Evolutionary conservation across 2,113 vertebrate genomes (phyloP), one percentile per base, ranked within the genome.

Genomic region (Calidris pygmaea): DNA sequence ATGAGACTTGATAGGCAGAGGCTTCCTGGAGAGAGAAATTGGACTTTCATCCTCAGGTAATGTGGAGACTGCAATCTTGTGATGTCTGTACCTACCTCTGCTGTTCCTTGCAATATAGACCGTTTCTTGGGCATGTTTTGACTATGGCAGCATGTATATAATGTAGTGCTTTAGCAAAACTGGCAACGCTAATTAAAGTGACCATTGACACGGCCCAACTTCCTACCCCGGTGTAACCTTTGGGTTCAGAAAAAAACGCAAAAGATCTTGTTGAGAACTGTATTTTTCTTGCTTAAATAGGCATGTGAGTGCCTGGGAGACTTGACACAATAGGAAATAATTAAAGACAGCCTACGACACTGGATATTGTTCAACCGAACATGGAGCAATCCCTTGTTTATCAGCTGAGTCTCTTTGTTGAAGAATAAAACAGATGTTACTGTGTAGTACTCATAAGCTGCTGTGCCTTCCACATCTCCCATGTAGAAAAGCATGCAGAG

Each of bases 321-420:
- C 29, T n/a, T 80, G 66, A 27, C 48, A 80, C 82, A 75, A 59
- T 21, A 37, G 34, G 47, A 88, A 56, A 37, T 73, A 80, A 80
- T 93, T 90, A 48, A 72, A 35, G 48, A 14, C 55, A 81, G 43
- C 30, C 37, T n/a, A 3, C 60, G 55, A 79, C 65, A 55, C 26
- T 66, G 19, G 52, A 34, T 81, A 16, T 55, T 91, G 52, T 66
- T 97, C 76, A 68, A 16, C 81, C 21, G 26, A 91, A 96, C 29
- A 5, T 63, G 22, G 56, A 80, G 8, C n/a, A 55, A 17, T 68
- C 75, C 21, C 30, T 37, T 80, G 27, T 81, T 74, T 78, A 79
- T 93, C 73, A 43, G 6, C 19, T 13, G 23, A 41, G 32, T 30
- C 21, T 35, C 35, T 39, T 15, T 68, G 16, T 41, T 53, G 13